Evolutionary conservation across 1,140 invertebrate species (phyloP).

Genomic region (Tetragonula clypearis): DNA sequence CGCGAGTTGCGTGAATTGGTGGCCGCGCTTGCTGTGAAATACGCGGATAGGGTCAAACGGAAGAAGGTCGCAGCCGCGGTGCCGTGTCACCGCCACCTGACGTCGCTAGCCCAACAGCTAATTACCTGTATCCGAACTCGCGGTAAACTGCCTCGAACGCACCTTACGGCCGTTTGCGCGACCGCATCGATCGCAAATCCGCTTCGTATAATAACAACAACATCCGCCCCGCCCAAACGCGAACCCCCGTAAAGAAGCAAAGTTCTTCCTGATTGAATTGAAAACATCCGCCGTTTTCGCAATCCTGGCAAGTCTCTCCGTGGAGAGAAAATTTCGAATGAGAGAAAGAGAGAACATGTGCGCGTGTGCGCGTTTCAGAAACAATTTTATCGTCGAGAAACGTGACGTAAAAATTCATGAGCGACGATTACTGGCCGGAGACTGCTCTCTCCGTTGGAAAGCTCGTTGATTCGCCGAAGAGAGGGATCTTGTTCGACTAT

Average conservation of each 20-base stretch:
- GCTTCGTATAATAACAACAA: background rate
- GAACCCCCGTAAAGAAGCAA: background rate
- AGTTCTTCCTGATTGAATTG: no score
- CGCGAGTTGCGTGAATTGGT: slow-evolving; percentile 21
- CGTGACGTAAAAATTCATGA: no score
- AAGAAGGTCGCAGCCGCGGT: slow-evolving; percentile 50
- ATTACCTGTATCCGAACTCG: slow-evolving; percentile 76
- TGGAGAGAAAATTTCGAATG: no score
- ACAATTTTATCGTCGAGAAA: background rate
- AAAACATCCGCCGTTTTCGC: no score
- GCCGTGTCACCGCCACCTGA: slow-evolving; percentile 75
- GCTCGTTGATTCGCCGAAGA: no score
- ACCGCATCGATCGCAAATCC: slow-evolving; percentile 14
- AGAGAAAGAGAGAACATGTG: no score
- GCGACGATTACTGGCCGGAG: no score
- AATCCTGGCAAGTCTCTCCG: background rate
- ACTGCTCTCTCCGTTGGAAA: no score
- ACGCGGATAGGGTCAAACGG: slow-evolving; percentile 1
- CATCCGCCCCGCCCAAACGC: background rate
- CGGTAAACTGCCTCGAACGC: slow-evolving; percentile 54
- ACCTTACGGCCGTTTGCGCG: background rate
- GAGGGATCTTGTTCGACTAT: no score
- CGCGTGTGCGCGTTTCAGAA: no score
- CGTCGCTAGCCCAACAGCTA: slow-evolving; percentile 73
- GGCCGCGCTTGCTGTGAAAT: background rate